phyloP scores from a whole-genome alignment of 2,888 invertebrate species.

The Drosophila monieri region DNA sequence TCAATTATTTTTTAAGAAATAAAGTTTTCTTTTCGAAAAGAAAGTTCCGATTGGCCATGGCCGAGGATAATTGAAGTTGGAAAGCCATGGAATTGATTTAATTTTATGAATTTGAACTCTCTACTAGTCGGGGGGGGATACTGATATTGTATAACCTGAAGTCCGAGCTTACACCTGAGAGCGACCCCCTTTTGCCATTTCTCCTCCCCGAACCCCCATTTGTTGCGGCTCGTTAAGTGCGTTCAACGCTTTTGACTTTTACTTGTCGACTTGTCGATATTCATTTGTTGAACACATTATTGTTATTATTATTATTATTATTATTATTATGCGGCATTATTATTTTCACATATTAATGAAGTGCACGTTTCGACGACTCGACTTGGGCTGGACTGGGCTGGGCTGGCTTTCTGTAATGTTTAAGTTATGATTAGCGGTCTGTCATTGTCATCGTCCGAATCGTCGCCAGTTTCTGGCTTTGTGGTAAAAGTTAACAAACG shows the following conservation, averaged over 20 bases:
- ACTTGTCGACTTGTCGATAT: slow-evolving; percentile 49
- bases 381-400: slow-evolving; percentile 16
- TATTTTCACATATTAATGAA: slow-evolving; percentile 69
- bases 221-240: slow-evolving; percentile 60
- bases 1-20: slow-evolving; percentile 44
- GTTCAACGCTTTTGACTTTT: slow-evolving; percentile 57
- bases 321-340: slow-evolving; percentile 32
- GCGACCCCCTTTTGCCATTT: neutral
- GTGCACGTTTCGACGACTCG: slow-evolving; percentile 67
- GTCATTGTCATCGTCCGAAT: slow-evolving; percentile 61
- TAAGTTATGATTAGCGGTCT: slow-evolving; percentile 74
- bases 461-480: slow-evolving; percentile 29
- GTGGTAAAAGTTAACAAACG: slow-evolving; percentile 49
- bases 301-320: slow-evolving; percentile 1
- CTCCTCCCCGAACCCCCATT: slow-evolving; percentile 31
- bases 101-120: neutral
- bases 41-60: slow-evolving; percentile 23
- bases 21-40: slow-evolving; percentile 16
- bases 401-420: slow-evolving; percentile 55
- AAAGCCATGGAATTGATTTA: neutral
- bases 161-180: slow-evolving; percentile 1
- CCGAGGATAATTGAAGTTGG: neutral
- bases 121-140: neutral
- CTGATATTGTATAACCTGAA: slow-evolving; percentile 9
- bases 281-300: slow-evolving; percentile 21